phyloP scores from a whole-genome alignment of 2,888 invertebrate genomes.

The Athripsodes cinereus region DNA sequence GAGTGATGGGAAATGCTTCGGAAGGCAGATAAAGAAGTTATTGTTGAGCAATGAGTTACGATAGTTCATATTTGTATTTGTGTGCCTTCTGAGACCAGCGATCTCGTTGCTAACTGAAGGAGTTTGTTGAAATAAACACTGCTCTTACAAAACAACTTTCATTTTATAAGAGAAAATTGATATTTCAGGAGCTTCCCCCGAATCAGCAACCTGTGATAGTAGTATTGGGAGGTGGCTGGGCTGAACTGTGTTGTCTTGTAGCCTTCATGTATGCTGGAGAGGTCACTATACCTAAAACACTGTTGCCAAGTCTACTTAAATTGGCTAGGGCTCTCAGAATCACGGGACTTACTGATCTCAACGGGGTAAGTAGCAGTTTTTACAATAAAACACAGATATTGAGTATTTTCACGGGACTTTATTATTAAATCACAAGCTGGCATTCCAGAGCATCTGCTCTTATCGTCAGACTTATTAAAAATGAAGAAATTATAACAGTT shows the following conservation, averaged over 20 bases:
- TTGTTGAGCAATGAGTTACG: too few relatives aligned
- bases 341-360: constrained; percentile 74
- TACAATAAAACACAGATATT: not conserved
- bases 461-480: not conserved
- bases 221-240: constrained; percentile 62
- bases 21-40: too few relatives aligned
- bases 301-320: constrained; percentile 68
- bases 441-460: too few relatives aligned
- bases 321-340: constrained; percentile 77
- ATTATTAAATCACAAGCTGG: too few relatives aligned
- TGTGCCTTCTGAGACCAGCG: too few relatives aligned
- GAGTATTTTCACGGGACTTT: too few relatives aligned
- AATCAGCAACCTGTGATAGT: constrained; percentile 68
- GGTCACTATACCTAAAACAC: constrained; percentile 75
- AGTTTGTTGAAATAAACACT: too few relatives aligned
- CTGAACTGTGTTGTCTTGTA: constrained; percentile 68
- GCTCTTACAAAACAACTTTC: too few relatives aligned
- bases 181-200: constrained; percentile 58
- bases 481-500: not conserved
- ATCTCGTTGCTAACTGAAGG: too few relatives aligned
- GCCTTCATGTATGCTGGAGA: constrained; percentile 87
- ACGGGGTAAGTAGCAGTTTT: constrained; percentile 57
- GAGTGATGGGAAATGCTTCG: too few relatives aligned
- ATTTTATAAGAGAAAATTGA: too few relatives aligned
- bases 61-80: too few relatives aligned